Conservation (phyloP, 1,140 invertebrate species). For the Brachionus rubens region DNA sequence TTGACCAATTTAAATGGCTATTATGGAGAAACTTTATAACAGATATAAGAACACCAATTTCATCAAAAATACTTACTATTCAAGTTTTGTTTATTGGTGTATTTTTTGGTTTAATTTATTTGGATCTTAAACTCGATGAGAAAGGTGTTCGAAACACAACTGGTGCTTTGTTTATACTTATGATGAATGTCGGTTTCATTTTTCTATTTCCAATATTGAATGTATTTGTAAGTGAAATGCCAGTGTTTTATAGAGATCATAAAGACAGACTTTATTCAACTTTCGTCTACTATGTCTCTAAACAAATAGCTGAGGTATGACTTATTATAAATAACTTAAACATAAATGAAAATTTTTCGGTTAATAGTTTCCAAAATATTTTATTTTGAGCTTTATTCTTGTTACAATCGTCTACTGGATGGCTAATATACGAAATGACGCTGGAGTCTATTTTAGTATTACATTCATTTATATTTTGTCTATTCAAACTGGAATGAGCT, state of each 20-base stretch:
- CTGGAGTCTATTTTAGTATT: constrained; percentile 6
- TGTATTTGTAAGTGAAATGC: constrained; percentile 61
- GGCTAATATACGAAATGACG: constrained; percentile 23
- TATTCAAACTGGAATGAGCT: background rate
- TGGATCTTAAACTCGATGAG: constrained; percentile 12
- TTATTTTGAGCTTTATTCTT: constrained; percentile 5
- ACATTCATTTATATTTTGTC: constrained; percentile 5
- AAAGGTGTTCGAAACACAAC: constrained; percentile 37
- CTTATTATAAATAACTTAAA: background rate
- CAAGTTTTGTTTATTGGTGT: constrained; percentile 39
- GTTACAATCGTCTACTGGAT: constrained; percentile 43
- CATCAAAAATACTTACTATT: constrained; percentile 1
- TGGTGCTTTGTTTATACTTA: constrained; percentile 47
- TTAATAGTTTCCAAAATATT: constrained; percentile 25
- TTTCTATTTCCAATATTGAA: constrained; percentile 57
- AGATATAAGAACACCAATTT: constrained; percentile 19
- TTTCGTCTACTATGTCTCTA: constrained; percentile 68
- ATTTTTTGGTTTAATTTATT: constrained; percentile 45
- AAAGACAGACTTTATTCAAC: constrained; percentile 72
- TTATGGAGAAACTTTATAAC: constrained; percentile 34
- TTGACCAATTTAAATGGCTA: constrained; percentile 45
- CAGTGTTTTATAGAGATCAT: constrained; percentile 74
- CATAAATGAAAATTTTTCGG: background rate
- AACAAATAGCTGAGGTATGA: constrained; percentile 8
- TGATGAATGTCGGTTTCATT: constrained; percentile 74